Evolutionary conservation across 2,113 vertebrate genomes (phyloP).

Genomic region (Choloepus hoffmanni): DNA sequence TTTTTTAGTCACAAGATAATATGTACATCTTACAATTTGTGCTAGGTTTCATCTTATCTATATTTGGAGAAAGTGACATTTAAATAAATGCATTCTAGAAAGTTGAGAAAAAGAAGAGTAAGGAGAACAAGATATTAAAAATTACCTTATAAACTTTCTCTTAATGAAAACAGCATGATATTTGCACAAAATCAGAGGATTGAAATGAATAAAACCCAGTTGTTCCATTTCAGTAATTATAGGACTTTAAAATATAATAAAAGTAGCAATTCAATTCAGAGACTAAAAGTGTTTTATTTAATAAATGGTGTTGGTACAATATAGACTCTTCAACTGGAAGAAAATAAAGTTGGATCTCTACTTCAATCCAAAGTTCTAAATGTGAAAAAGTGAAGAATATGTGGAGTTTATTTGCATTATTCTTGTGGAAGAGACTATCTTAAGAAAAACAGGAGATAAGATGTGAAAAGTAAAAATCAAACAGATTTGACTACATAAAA

Average conservation of each 20-base stretch:
- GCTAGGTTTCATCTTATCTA: not conserved
- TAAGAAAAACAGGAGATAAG: constrained; percentile 25
- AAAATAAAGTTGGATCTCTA: not conserved
- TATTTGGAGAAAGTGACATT: not conserved
- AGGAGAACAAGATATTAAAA: not conserved
- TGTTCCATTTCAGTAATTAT: not conserved
- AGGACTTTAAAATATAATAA: not conserved
- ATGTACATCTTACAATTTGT: not conserved
- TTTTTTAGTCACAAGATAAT: not conserved
- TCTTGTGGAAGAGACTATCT: not conserved
- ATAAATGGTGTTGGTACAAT: not conserved
- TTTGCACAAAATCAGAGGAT: not conserved
- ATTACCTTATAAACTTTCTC: not conserved
- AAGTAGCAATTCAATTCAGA: not conserved
- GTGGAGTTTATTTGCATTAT: not conserved
- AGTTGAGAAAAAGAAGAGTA: not conserved
- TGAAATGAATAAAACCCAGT: not conserved
- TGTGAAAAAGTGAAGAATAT: not conserved
- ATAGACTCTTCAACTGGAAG: not conserved
- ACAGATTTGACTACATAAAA: not conserved
- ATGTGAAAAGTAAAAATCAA: not conserved
- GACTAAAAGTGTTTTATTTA: not conserved
- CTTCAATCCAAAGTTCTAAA: not conserved
- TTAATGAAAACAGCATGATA: not conserved
- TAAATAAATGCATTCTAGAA: constrained; percentile 2